Evolutionary conservation across 2,888 invertebrate species (phyloP).

Genomic region (Agrochola lychnidis): DNA sequence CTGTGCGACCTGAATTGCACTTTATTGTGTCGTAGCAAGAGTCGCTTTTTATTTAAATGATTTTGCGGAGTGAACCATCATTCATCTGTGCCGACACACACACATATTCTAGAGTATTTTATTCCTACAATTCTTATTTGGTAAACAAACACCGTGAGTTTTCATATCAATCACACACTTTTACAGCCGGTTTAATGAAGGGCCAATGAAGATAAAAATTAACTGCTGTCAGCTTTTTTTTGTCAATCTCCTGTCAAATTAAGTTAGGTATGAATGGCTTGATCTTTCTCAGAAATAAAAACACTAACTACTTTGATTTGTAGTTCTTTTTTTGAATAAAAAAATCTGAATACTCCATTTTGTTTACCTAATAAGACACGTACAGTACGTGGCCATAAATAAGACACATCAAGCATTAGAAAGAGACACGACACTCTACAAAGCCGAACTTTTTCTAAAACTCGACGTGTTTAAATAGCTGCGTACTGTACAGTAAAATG

Average conservation of each 20-base stretch:
- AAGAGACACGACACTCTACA: background rate
- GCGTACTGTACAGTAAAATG: constrained; percentile 22
- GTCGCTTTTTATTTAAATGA: too few relatives aligned
- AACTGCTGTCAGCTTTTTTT: background rate
- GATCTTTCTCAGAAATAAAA: background rate
- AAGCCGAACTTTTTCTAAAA: constrained; percentile 1
- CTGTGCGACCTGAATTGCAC: too few relatives aligned
- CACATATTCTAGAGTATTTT: background rate
- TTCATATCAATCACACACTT: background rate
- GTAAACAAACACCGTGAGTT: constrained; percentile 1
- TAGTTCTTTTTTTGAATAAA: background rate
- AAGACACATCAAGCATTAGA: constrained; percentile 13
- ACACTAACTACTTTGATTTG: too few relatives aligned
- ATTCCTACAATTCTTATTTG: constrained; percentile 1
- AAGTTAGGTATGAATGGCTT: background rate
- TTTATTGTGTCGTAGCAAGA: too few relatives aligned
- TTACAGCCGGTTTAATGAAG: background rate
- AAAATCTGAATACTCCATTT: background rate
- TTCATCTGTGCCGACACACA: background rate
- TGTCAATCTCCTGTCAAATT: background rate
- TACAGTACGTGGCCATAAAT: background rate
- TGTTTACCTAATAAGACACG: constrained; percentile 30
- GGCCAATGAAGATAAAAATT: background rate
- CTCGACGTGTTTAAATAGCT: background rate
- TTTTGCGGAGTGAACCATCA: too few relatives aligned